Evolutionary conservation across 2,797 vertebrate species (phyloP), one percentile per base, ranked within the genome.

Genomic region (Triplophysa bombifrons): DNA sequence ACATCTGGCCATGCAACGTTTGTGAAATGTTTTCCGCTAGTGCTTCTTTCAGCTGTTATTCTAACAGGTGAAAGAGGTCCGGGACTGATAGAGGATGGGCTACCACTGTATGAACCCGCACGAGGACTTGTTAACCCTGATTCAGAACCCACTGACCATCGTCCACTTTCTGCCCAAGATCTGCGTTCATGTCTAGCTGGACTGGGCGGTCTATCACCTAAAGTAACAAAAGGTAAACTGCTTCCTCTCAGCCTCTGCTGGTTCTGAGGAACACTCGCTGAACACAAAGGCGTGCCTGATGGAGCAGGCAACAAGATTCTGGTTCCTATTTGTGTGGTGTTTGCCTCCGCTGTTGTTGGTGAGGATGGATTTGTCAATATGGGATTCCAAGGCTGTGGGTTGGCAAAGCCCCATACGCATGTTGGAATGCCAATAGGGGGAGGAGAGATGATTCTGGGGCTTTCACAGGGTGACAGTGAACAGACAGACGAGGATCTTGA

Each of bases 1-100:
- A 90, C 90, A n/a, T 93, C 91, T 0, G 92, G 92, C 92, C 91
- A 95, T 69, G 83, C 89, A n/a, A 89, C 89, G 30, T 55, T 88
- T 85, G 88, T 88, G 53, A 92, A 90, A 79, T 93, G 91, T 72
- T 88, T 93, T 73, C 86, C 86, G 8, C 81, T 86, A 3, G 17
- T 19, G 44, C 61, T 78, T 38, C 81, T 90, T 69, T 76, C 89
- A 20, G 85, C 66, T 34, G 51, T 66, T n/a, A 87, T 72, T 41
- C 74, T 83, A 56, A 65, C 22, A 0, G 88, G 85, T 3, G 88
- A 88, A 14, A 78, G 65, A 27, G 66, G 66, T 25, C 70, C 85
- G 16, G 91, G 90, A 78, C 87, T 89, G 14, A 90, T 73, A 74
- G 90, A 92, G 72, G 88, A 84, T 0, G 90, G 85, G 3, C 89